Conservation (phyloP, 2,113 vertebrate genomes). For the Piliocolobus tephrosceles region DNA sequence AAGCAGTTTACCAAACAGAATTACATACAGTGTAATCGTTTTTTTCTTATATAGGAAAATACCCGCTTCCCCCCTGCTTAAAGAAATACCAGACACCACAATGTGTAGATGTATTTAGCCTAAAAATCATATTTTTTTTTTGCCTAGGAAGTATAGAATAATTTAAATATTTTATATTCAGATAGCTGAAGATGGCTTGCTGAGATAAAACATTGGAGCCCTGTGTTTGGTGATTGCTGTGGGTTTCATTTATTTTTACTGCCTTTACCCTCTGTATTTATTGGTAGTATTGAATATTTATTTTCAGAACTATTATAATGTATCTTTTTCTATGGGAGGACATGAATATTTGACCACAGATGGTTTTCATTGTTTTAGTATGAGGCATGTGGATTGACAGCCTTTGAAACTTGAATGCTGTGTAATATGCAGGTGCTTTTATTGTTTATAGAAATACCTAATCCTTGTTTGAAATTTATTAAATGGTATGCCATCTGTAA, state of each 20-base stretch:
- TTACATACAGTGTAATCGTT: neutral
- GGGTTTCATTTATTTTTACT: conserved; percentile 23
- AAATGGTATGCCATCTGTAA: conserved; percentile 36
- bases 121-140: neutral
- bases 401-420: conserved; percentile 44
- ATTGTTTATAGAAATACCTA: conserved; percentile 52
- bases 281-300: neutral
- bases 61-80: too few species aligned
- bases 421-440: conserved; percentile 52
- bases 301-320: conserved; percentile 23
- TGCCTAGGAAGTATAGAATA: neutral
- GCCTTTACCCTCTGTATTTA: neutral
- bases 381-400: neutral
- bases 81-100: neutral
- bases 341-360: conserved; percentile 16
- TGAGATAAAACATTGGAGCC: neutral
- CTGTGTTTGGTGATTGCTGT: neutral
- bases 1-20: neutral
- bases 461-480: conserved; percentile 53
- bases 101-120: neutral
- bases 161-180: neutral
- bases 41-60: neutral
- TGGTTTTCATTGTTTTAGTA: conserved; percentile 52
- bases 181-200: conserved; percentile 1
- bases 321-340: neutral